Evolutionary conservation across 2,113 vertebrate genomes (phyloP).

Genomic region (Cervus canadensis): DNA sequence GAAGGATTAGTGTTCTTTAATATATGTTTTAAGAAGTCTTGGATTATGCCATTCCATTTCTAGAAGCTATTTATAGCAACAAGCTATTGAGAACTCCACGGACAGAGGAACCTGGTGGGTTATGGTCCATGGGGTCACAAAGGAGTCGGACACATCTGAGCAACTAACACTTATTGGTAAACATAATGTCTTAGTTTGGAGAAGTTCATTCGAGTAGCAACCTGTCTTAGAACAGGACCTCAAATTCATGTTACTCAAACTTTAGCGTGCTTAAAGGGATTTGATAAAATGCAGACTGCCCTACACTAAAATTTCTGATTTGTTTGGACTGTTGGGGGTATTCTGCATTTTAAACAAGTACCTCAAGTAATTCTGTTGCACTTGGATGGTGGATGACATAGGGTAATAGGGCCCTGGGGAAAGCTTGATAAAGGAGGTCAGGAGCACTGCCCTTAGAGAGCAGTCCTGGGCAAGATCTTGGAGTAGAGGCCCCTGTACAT

Average conservation of each 20-base stretch:
- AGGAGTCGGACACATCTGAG: not conserved
- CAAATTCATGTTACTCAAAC: not conserved
- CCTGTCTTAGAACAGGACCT: not conserved
- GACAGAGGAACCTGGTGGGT: not conserved
- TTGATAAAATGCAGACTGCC: not conserved
- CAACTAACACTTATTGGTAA: not conserved
- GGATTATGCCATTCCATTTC: not conserved
- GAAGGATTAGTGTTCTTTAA: not conserved
- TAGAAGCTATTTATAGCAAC: not conserved
- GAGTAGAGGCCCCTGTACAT: not conserved
- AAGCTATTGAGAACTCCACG: not conserved
- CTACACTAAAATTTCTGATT: slow-evolving; percentile 14
- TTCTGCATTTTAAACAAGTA: slow-evolving; percentile 5
- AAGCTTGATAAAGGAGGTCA: not conserved
- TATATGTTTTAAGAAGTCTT: slow-evolving; percentile 19
- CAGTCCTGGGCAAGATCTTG: not conserved
- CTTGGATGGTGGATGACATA: not conserved
- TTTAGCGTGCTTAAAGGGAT: not conserved
- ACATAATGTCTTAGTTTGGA: not conserved
- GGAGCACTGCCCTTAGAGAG: not conserved
- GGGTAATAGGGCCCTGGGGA: not conserved
- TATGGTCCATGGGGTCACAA: not conserved
- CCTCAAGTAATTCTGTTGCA: not conserved
- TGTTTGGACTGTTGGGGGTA: not conserved
- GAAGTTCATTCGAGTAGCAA: not conserved